These are phyloP conservation scores for Troides helena DNA, from an alignment of 2,888 invertebrate genomes.

Conservation along the genomic window DNA sequence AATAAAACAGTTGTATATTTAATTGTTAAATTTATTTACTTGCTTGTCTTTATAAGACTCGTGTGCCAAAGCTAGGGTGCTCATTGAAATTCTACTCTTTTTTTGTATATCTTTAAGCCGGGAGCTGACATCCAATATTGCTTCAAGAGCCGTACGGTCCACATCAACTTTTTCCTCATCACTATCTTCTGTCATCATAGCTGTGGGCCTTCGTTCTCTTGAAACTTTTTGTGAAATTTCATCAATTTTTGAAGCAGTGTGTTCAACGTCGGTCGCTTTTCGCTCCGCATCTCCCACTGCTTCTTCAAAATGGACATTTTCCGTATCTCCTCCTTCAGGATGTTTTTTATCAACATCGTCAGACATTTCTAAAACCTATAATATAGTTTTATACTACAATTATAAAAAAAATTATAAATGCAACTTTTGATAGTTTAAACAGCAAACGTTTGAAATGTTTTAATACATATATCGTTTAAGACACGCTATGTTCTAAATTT, in stretches of 20 bases:
- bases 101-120: conserved; percentile 63
- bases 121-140: conserved; percentile 65
- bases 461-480: neutral
- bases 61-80: conserved; percentile 62
- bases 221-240: conserved; percentile 42
- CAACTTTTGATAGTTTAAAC: conserved; percentile 7
- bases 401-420: conserved; percentile 18
- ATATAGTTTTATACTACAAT: conserved; percentile 30
- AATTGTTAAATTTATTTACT: conserved; percentile 59
- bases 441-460: neutral
- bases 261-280: conserved; percentile 42
- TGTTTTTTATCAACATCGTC: conserved; percentile 44
- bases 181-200: conserved; percentile 28
- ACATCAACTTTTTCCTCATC: conserved; percentile 44
- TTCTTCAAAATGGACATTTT: conserved; percentile 31
- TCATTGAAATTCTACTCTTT: conserved; percentile 68
- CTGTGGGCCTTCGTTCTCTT: conserved; percentile 41
- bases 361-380: conserved; percentile 40
- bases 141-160: conserved; percentile 66
- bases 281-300: conserved; percentile 32
- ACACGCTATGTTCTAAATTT: neutral
- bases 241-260: conserved; percentile 46
- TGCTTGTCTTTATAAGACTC: conserved; percentile 77
- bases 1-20: conserved; percentile 48
- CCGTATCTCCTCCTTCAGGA: conserved; percentile 35